Percentiles rank a stretch among this genome's conserved stretches.
Conservation (phyloP, 1,140 invertebrate species). For the Trachymyrmex septentrionalis region DNA sequence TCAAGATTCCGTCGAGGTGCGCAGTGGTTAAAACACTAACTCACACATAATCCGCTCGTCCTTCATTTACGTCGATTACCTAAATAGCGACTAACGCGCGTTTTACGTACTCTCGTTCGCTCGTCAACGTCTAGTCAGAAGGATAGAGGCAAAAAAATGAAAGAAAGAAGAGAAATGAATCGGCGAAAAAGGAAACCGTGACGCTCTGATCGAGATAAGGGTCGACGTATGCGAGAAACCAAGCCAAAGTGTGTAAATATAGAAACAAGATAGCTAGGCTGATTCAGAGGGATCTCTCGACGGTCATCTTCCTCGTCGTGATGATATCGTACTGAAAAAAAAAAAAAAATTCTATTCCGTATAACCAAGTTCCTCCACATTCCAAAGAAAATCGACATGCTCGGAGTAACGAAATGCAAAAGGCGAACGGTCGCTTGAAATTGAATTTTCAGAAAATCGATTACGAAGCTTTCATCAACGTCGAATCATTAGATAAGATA, state of each 20-base stretch:
- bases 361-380: conserved; percentile 11
- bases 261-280: conserved; percentile 50
- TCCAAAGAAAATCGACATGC: not conserved
- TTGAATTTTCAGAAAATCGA: not conserved
- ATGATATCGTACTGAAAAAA: conserved; percentile 59
- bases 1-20: conserved; percentile 65
- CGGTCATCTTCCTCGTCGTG: conserved; percentile 28
- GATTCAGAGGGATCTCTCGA: conserved; percentile 33
- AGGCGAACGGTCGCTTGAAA: not conserved
- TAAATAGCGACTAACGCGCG: conserved; percentile 18
- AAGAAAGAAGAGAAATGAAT: conserved; percentile 5
- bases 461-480: not conserved
- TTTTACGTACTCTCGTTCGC: not conserved
- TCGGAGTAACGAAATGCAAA: not conserved
- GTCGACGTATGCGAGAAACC: conserved; percentile 9
- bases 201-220: conserved; percentile 54
- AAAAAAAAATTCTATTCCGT: conserved; percentile 44
- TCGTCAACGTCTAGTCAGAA: conserved; percentile 62
- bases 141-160: not conserved
- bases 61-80: not conserved
- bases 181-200: conserved; percentile 45
- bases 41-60: not conserved
- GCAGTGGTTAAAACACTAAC: conserved; percentile 66
- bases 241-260: conserved; percentile 46
- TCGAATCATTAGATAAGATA: conserved; percentile 23